Evolutionary conservation across 2,888 invertebrate species (phyloP).

Genomic region (Meiosimyza decipiens): DNA sequence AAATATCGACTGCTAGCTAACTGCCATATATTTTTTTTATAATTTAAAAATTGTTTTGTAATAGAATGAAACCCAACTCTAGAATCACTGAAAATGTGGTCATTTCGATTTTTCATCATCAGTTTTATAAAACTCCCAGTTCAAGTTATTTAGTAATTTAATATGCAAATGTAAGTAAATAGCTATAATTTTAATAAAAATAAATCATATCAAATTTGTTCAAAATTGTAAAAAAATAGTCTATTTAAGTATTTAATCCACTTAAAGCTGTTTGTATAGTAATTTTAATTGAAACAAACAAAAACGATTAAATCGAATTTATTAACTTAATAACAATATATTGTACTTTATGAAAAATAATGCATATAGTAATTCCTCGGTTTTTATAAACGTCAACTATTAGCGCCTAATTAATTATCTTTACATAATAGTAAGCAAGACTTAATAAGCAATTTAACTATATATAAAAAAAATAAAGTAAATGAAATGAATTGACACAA

Average conservation of each 20-base stretch:
- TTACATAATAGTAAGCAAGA: conserved; percentile 5
- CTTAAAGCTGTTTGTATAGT: not conserved
- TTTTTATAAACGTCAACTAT: conserved; percentile 20
- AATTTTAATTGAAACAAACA: conserved; percentile 35
- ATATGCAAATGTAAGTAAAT: no score
- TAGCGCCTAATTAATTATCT: conserved; percentile 20
- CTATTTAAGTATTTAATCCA: not conserved
- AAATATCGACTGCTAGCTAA: no score
- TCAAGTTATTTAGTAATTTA: no score
- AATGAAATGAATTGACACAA: not conserved
- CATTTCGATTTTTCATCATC: no score
- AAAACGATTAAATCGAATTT: conserved; percentile 62
- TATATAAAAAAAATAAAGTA: not conserved
- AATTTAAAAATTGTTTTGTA: no score
- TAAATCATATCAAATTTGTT: conserved; percentile 22
- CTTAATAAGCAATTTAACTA: conserved; percentile 28
- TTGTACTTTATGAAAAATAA: not conserved
- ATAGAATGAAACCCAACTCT: no score
- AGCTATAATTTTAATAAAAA: not conserved
- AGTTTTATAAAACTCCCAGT: no score
- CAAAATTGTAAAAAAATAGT: conserved; percentile 3
- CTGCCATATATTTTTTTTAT: no score
- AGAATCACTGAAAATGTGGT: no score
- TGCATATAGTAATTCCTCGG: not conserved
- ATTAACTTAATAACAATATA: conserved; percentile 49